Evolutionary conservation across 1,140 invertebrate genomes (phyloP), one percentile per base, ranked within the genome.

Genomic region (Episyrphus balteatus): DNA sequence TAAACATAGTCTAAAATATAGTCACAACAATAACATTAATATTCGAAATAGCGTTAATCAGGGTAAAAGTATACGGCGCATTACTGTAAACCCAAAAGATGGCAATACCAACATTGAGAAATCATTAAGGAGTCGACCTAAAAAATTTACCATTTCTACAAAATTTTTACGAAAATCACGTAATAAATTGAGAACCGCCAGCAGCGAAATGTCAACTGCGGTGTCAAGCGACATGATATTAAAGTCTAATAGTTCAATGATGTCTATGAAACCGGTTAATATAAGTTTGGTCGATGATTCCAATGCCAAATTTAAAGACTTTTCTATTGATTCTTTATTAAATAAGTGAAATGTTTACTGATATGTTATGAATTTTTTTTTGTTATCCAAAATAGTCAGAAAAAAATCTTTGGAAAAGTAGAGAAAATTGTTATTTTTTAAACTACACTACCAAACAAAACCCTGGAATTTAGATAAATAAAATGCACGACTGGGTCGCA

Each of bases 291-390:
- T 49, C 43, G 61, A 64, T 49, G 64, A 67, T 56, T 58, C 60
- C 48, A 64, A 64, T 52, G 61, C 62, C 50, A 67, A 66, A 60
- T 62, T 65, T 44, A 67, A 62, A 46, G 62, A 67, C 59, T 67
- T 67, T 54, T 67, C 64, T 46, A 67, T 67, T 39, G 61, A 67
- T 53, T 67, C 64, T 46, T 46, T 67, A 50, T 56, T 67, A 49
- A 64, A 67, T 56, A 65, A 65, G 47, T 59, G 49, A 54, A 41
- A n/a, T n/a, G n/a, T n/a, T n/a, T n/a, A n/a, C n/a, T n/a, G n/a
- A n/a, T n/a, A n/a, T n/a, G n/a, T n/a, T n/a, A n/a, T n/a, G n/a
- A n/a, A n/a, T n/a, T n/a, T n/a, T n/a, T n/a, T n/a, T n/a, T n/a
- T n/a, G n/a, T n/a, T n/a, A n/a, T n/a, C n/a, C n/a, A n/a, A n/a